Conservation (phyloP, 1,140 invertebrate genomes). For the Acyrthosiphon pisum region DNA sequence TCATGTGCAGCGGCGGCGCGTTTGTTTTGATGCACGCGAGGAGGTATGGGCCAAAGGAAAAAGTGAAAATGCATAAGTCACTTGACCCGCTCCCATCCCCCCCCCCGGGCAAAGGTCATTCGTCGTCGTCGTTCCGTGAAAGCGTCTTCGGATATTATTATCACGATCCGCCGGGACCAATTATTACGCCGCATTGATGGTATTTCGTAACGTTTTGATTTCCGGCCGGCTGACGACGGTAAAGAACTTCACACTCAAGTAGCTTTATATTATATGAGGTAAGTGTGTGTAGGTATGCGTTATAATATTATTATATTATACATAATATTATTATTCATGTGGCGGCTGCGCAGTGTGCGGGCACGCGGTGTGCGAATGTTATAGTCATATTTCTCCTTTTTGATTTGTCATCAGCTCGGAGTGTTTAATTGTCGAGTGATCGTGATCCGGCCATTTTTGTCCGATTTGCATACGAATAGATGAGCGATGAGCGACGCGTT, state of each 20-base stretch:
- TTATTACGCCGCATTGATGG: background rate
- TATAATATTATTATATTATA: background rate
- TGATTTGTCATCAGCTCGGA: background rate
- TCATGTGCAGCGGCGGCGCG: too few species aligned
- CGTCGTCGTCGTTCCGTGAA: conserved; percentile 38
- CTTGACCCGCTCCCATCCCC: background rate
- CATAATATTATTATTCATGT: background rate
- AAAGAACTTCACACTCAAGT: background rate
- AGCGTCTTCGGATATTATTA: conserved; percentile 7
- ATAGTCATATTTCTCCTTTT: background rate
- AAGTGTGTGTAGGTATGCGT: background rate
- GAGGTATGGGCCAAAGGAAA: background rate
- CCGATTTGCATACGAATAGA: conserved; percentile 25
- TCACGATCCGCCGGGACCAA: conserved; percentile 37
- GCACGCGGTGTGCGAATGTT: background rate
- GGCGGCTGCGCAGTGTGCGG: background rate
- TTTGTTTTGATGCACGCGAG: background rate
- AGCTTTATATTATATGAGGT: background rate
- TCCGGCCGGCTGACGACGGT: background rate
- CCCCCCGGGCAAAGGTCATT: background rate
- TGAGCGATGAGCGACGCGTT: background rate
- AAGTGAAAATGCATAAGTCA: conserved; percentile 48
- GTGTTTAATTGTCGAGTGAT: background rate
- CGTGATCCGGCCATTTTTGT: conserved; percentile 32
- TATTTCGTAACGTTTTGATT: conserved; percentile 26